Conservation (phyloP, 2,888 invertebrate species). For the Tanaodytes sp. region DNA sequence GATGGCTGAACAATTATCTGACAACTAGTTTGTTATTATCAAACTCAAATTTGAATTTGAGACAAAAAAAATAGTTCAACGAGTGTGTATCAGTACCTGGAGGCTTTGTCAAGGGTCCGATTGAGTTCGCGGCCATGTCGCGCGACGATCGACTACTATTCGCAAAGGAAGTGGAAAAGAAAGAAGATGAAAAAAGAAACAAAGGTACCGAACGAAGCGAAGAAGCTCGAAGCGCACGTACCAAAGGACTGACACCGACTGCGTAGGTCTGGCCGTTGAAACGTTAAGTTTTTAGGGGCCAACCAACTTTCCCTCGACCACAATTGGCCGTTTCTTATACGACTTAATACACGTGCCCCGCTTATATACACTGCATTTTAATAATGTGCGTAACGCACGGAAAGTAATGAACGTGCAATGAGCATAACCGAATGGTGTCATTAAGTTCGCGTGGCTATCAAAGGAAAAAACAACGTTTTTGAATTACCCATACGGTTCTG, state of each 20-base stretch:
- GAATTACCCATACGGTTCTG: too few species aligned
- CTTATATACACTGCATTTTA: slow-evolving; percentile 24
- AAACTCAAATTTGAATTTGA: too few species aligned
- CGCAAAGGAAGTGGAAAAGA: not conserved
- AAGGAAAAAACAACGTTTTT: too few species aligned
- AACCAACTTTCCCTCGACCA: slow-evolving; percentile 34
- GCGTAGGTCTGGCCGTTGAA: slow-evolving; percentile 13
- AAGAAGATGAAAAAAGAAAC: too few species aligned
- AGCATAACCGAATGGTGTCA: slow-evolving; percentile 6
- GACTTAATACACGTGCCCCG: slow-evolving; percentile 4
- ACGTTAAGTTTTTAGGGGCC: slow-evolving; percentile 13
- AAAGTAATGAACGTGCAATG: slow-evolving; percentile 26
- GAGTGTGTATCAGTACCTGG: slow-evolving; percentile 8
- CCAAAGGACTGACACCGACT: slow-evolving; percentile 48
- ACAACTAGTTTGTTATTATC: too few species aligned
- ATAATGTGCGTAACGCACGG: slow-evolving; percentile 19
- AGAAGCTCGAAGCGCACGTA: slow-evolving; percentile 16
- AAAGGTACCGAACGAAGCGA: not conserved
- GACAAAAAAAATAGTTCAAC: too few species aligned
- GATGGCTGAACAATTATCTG: too few species aligned
- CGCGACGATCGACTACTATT: slow-evolving; percentile 3
- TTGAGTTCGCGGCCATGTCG: not conserved
- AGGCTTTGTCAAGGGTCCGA: not conserved
- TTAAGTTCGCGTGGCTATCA: slow-evolving; percentile 21
- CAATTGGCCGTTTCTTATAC: slow-evolving; percentile 34